A percentile compares a stretch with the other conserved stretches of the same genome.
Conservation (phyloP, 2,797 vertebrate species). For the Chloroceryle inda region DNA sequence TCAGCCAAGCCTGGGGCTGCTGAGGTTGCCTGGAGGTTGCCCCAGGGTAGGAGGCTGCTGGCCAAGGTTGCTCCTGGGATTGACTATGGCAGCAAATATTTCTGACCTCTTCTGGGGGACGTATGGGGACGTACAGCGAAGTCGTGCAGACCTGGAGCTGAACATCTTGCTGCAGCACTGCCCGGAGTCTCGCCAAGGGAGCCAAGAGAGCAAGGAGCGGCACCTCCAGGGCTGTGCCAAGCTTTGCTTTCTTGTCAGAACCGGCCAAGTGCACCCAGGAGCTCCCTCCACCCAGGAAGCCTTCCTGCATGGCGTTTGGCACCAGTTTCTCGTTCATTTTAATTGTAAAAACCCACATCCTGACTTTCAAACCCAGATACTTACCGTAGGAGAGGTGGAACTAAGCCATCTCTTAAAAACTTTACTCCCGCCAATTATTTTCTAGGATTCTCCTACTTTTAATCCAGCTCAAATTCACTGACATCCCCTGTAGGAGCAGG, state of each 20-base stretch:
- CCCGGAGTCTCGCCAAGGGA: neutral
- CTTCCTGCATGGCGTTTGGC: neutral
- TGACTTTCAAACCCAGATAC: neutral
- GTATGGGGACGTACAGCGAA: rapidly evolving
- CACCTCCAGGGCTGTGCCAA: neutral
- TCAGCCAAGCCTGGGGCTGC: neutral
- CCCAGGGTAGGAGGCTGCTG: neutral
- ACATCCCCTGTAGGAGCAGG: neutral
- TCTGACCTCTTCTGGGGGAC: neutral
- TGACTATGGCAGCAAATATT: rapidly evolving
- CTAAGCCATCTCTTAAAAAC: neutral
- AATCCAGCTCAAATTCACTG: neutral
- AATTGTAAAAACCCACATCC: slow-evolving; percentile 19
- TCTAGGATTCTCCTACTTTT: neutral
- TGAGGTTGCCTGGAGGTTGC: rapidly evolving
- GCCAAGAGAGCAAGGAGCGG: neutral
- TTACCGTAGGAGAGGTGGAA: neutral
- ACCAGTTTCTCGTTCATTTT: neutral
- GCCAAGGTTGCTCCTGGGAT: neutral
- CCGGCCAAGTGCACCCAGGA: neutral
- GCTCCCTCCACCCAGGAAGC: neutral
- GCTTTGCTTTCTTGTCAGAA: neutral
- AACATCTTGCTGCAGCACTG: neutral
- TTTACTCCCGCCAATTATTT: neutral
- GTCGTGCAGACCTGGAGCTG: neutral